Evolutionary conservation across 2,797 vertebrate genomes (phyloP).

Genomic region (Cynodonichthys magdalenae): DNA sequence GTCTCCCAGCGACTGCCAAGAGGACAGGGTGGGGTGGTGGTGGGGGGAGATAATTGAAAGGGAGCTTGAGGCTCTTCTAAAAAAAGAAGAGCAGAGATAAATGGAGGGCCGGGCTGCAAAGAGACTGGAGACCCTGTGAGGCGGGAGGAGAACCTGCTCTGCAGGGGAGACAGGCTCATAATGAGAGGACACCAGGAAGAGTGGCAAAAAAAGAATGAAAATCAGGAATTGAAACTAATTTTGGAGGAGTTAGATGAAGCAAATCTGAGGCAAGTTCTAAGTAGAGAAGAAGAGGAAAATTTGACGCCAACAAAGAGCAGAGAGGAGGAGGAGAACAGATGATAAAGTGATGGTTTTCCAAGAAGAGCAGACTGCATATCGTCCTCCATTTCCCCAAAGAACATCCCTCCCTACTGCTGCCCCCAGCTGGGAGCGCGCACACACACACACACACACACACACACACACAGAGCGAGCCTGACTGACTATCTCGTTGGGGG

Average conservation of each 20-base stretch:
- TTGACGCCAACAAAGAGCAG: slow-evolving; percentile 37
- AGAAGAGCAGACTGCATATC: slow-evolving; percentile 72
- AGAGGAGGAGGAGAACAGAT: slow-evolving; percentile 32
- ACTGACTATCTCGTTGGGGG: slow-evolving; percentile 75
- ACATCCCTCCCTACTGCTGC: slow-evolving; percentile 77
- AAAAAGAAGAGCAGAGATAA: slow-evolving; percentile 56
- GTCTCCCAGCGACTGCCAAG: slow-evolving; percentile 65
- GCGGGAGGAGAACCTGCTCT: slow-evolving; percentile 57
- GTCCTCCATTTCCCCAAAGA: slow-evolving; percentile 78
- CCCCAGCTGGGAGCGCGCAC: slow-evolving; percentile 66
- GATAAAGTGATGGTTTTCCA: slow-evolving; percentile 64
- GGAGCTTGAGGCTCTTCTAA: slow-evolving; percentile 51
- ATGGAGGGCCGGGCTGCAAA: slow-evolving; percentile 57
- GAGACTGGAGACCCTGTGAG: slow-evolving; percentile 50
- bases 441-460: slow-evolving; percentile 25
- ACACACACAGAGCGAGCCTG: slow-evolving; percentile 28
- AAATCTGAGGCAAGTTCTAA: slow-evolving; percentile 13
- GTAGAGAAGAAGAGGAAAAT: slow-evolving; percentile 24
- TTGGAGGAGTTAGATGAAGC: slow-evolving; percentile 21
- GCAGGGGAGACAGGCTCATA: slow-evolving; percentile 42
- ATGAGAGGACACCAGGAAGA: slow-evolving; percentile 63
- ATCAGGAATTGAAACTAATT: slow-evolving; percentile 1
- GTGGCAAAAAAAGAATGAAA: slow-evolving; percentile 10
- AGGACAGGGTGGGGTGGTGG: slow-evolving; percentile 26
- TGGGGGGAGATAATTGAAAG: slow-evolving; percentile 69